phyloP scores from a whole-genome alignment of 2,797 vertebrate species.

The Anas flavirostris region DNA sequence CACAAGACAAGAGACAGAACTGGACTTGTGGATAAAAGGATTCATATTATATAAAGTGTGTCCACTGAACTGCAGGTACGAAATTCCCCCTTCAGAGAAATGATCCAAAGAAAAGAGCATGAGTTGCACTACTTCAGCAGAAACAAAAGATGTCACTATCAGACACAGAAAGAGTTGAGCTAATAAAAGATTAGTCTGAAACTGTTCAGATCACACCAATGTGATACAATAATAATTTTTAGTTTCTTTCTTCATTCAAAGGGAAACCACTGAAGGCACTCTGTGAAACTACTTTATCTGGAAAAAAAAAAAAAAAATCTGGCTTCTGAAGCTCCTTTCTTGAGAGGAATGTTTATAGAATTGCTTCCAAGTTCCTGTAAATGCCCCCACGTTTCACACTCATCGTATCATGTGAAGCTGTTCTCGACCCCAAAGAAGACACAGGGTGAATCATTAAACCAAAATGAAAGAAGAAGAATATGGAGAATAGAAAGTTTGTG shows the following conservation, averaged over 20 bases:
- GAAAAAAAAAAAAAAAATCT: not conserved
- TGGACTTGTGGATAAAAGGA: not conserved
- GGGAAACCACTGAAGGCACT: conserved; percentile 74
- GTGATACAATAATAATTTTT: conserved; percentile 13
- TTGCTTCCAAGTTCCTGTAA: conserved; percentile 77
- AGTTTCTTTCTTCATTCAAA: conserved; percentile 72
- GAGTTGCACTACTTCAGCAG: conserved; percentile 11
- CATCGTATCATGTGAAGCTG: conserved; percentile 52
- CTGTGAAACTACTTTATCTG: not conserved
- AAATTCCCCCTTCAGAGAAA: not conserved
- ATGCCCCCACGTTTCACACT: conserved; percentile 51
- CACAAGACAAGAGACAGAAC: not conserved
- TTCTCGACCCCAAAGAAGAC: conserved; percentile 57
- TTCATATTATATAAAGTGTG: accelerated
- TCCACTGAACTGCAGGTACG: not conserved
- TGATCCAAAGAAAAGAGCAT: not conserved
- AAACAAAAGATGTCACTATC: conserved; percentile 60
- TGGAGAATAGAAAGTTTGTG: conserved; percentile 45
- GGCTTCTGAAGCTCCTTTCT: not conserved
- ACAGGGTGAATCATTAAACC: conserved; percentile 10
- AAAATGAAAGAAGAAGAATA: conserved; percentile 42
- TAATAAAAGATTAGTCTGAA: not conserved
- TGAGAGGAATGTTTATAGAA: conserved; percentile 30
- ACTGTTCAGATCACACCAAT: not conserved
- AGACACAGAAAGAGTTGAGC: not conserved